phyloP scores from a whole-genome alignment of 2,888 invertebrate genomes.

The Machimus rusticus region DNA sequence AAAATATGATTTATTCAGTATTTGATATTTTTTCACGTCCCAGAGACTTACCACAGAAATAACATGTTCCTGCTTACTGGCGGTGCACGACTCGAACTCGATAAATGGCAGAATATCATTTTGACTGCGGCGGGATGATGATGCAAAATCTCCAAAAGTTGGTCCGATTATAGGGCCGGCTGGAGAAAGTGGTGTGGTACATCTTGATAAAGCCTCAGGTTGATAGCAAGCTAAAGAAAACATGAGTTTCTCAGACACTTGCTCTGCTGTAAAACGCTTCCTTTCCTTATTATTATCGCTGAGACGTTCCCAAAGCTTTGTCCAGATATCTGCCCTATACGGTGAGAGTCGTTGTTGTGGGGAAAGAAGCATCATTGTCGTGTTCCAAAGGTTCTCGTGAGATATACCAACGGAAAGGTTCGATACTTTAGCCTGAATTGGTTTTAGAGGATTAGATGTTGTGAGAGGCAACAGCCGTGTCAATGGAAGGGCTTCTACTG shows the following conservation, averaged over 20 bases:
- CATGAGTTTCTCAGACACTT: conserved; percentile 79
- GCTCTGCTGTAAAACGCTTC: conserved; percentile 71
- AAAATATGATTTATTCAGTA: conserved; percentile 46
- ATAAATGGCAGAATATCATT: conserved; percentile 77
- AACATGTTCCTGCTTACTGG: conserved; percentile 87
- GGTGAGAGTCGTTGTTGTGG: conserved; percentile 85
- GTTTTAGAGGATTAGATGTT: conserved; percentile 61
- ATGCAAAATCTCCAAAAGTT: conserved; percentile 60
- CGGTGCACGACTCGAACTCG: conserved; percentile 85
- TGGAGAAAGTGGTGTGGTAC: conserved; percentile 85
- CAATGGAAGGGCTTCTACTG: conserved; percentile 74
- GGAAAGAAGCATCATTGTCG: conserved; percentile 82
- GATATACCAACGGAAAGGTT: conserved; percentile 71
- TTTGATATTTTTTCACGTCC: neutral
- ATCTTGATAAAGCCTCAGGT: conserved; percentile 86
- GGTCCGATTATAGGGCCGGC: conserved; percentile 67
- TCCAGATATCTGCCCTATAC: conserved; percentile 84
- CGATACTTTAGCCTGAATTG: conserved; percentile 61
- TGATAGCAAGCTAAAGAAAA: conserved; percentile 84
- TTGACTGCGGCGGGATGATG: conserved; percentile 62
- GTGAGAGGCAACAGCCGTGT: conserved; percentile 77
- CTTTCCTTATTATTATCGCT: conserved; percentile 68
- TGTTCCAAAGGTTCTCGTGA: conserved; percentile 81
- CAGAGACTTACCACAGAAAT: conserved; percentile 74
- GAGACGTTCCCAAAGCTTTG: conserved; percentile 78